These are phyloP conservation scores for Trypoxylus dichotomus DNA, from an alignment of 1,140 invertebrate genomes.

Conservation along the genomic window DNA sequence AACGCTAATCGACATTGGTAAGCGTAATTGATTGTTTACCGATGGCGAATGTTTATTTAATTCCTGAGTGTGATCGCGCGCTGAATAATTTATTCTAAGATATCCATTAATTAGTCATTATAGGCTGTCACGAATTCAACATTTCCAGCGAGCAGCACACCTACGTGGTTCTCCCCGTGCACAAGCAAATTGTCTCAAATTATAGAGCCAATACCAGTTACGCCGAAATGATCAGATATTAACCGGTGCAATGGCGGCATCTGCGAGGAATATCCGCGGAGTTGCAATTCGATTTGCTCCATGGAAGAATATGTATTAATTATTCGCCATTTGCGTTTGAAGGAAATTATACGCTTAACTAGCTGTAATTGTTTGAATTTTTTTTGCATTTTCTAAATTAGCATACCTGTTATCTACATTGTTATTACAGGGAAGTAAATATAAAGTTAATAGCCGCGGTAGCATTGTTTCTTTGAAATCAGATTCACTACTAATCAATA, in stretches of 20 bases:
- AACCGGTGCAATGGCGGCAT: conserved; percentile 14
- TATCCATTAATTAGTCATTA: conserved; percentile 23
- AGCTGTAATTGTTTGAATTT: background rate
- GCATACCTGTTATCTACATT: too few species aligned
- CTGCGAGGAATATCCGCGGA: background rate
- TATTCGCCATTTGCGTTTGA: background rate
- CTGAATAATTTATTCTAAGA: background rate
- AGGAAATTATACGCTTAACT: background rate
- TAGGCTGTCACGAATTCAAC: conserved; percentile 15
- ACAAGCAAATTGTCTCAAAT: conserved; percentile 14
- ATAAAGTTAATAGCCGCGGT: too few species aligned
- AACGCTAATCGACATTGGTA: background rate
- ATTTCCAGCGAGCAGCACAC: background rate
- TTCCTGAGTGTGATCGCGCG: background rate
- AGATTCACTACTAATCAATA: too few species aligned
- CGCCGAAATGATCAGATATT: conserved; percentile 23
- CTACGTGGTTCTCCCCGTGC: background rate
- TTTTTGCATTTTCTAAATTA: too few species aligned
- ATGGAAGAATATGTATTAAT: background rate
- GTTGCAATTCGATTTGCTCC: background rate
- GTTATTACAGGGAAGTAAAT: too few species aligned
- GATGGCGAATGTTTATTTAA: background rate
- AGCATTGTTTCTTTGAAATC: too few species aligned
- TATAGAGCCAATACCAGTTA: conserved; percentile 18
- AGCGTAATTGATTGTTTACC: conserved; percentile 13